Conservation (phyloP, 2,888 invertebrate species). For the Sceliomorpha sp. region DNA sequence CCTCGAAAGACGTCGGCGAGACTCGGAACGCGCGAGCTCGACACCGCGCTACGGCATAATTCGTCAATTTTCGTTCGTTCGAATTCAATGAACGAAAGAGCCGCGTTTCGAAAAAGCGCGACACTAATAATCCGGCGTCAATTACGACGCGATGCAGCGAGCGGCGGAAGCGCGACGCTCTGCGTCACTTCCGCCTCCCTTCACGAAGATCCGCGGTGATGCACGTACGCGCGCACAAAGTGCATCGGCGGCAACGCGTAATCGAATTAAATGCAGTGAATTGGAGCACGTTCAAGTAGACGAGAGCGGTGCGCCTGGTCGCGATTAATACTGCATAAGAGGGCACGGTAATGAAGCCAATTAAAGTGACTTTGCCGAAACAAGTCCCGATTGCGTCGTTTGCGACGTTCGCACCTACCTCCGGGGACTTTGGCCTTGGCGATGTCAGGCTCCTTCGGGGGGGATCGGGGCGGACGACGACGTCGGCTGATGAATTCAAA, state of each 20-base stretch:
- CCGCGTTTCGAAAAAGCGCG: too few relatives aligned
- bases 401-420: too few relatives aligned
- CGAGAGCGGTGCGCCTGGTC: constrained; percentile 34
- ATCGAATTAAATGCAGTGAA: constrained; percentile 56
- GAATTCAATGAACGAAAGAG: too few relatives aligned
- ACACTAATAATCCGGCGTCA: too few relatives aligned
- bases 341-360: constrained; percentile 51
- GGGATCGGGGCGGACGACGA: too few relatives aligned
- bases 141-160: too few relatives aligned
- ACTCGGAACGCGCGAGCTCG: constrained; percentile 22
- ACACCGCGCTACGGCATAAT: too few relatives aligned
- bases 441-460: too few relatives aligned
- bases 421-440: neutral
- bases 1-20: constrained; percentile 36
- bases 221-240: constrained; percentile 19
- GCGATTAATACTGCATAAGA: constrained; percentile 53
- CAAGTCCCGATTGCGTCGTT: too few relatives aligned
- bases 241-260: constrained; percentile 39
- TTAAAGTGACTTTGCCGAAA: constrained; percentile 51
- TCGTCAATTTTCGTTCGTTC: too few relatives aligned
- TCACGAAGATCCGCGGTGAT: constrained; percentile 8
- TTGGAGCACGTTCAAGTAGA: constrained; percentile 55
- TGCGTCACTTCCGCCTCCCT: constrained; percentile 2
- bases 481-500: too few relatives aligned
- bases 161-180: too few relatives aligned